phyloP scores from a whole-genome alignment of 2,797 vertebrate genomes.

The Leucoraja ocellata region DNA sequence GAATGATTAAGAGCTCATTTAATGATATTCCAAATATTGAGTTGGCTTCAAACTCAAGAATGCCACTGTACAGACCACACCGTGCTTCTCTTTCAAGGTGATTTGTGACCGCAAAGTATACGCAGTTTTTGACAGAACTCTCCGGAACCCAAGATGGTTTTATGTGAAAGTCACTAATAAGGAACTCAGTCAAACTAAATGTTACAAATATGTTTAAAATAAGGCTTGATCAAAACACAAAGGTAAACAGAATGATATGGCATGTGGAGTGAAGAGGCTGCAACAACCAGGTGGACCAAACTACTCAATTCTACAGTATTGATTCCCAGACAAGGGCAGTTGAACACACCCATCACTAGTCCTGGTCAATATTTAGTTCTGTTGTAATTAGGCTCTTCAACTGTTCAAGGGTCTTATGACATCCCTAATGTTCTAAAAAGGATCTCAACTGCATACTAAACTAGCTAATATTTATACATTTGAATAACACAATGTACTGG shows the following conservation, averaged over 20 bases:
- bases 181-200: not conserved
- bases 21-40: not conserved
- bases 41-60: not conserved
- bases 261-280: no score
- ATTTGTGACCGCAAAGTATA: not conserved
- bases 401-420: not conserved
- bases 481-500: not conserved
- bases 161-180: not conserved
- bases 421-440: not conserved
- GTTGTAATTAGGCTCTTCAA: not conserved
- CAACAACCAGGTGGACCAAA: no score
- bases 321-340: not conserved
- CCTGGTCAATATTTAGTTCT: not conserved
- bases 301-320: no score
- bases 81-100: not conserved
- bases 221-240: no score
- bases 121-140: not conserved
- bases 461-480: not conserved
- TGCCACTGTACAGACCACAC: not conserved
- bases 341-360: not conserved
- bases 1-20: not conserved
- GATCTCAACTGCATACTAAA: not conserved
- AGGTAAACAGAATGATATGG: no score
- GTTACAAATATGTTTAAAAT: not conserved
- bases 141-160: not conserved